phyloP scores from a whole-genome alignment of 1,140 invertebrate genomes.

The Lycorma delicatula region DNA sequence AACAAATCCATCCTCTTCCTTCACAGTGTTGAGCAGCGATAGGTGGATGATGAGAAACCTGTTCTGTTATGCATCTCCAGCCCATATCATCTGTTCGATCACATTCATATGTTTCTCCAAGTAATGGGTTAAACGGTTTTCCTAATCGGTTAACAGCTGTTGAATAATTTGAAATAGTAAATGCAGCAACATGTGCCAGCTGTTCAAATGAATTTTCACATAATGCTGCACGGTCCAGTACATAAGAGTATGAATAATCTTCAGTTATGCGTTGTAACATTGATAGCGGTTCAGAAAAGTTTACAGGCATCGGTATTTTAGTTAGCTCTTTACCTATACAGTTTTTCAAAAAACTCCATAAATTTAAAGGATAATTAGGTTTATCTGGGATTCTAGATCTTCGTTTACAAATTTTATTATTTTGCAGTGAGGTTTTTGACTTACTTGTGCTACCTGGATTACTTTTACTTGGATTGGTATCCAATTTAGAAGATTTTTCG shows the following conservation, averaged over 20 bases:
- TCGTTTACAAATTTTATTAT: no score
- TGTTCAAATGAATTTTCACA: conserved; percentile 63
- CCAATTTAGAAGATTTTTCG: no score
- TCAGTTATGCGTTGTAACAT: conserved; percentile 96
- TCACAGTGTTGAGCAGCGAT: conserved; percentile 90
- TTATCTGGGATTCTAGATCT: conserved; percentile 77
- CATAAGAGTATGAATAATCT: conserved; percentile 92
- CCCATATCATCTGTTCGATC: conserved; percentile 91
- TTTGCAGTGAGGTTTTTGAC: no score
- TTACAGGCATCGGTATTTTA: conserved; percentile 97
- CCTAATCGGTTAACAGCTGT: conserved; percentile 67
- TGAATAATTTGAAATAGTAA: conserved; percentile 91
- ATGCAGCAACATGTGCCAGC: conserved; percentile 89
- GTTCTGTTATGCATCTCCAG: conserved; percentile 87
- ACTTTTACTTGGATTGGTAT: no score
- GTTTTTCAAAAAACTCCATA: conserved; percentile 99
- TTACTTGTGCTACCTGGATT: no score
- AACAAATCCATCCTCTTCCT: conserved; percentile 76
- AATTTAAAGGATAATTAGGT: conserved; percentile 87
- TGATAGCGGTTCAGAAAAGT: conserved; percentile 97
- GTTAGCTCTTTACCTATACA: conserved; percentile 97
- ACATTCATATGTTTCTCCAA: conserved; percentile 94
- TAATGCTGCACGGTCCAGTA: conserved; percentile 59
- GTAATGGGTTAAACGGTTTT: conserved; percentile 81
- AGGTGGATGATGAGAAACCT: conserved; percentile 97